Base-by-base conservation (phyloP, 2,113 vertebrate genomes). In the Balaenoptera acutorostrata region DNA sequence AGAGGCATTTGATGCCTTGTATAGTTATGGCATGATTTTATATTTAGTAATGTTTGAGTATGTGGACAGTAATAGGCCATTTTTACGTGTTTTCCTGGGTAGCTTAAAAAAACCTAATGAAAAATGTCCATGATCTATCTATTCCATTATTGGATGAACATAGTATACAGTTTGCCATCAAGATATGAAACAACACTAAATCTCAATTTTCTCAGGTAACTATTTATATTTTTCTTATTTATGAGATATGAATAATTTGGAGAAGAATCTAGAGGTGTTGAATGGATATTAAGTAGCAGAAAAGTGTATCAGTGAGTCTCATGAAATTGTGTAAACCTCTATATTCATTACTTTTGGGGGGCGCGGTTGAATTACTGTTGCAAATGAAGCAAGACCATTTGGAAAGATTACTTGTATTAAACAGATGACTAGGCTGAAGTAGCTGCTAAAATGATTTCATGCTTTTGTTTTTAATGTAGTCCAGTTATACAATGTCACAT, bases 391-490 rank as follows among this genome's bases (percentile, higher is more conserved):
- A 95, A 81, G 80, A 78, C 92, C 64, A 90, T 95, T 97, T 97
- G 88, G 74, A 96, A 96, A 97, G 96, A 92, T 92, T 88, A 82
- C 72, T 95, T 97, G 80, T 94, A 95, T 95, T 97, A 97, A 96
- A 96, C 69, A 96, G 84, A 97, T 97, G 97, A 97, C 84, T 96
- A 90, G 66, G 88, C 88, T 93, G 80, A 95, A 97, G 94, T 90
- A 90, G 55, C 93, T 94, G 80, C 90, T 97, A 85, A 93, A 96
- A 95, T 33, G 83, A 88, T 97, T 96, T 97, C 68, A 96, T 97
- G 94, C 74, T 96, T 97, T 97, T 97, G 92, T 98, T 96, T 96
- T 96, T 96, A 96, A 93, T 96, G 85, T 93, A 97, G 69, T 93
- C 39, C 82, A 96, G 86, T 96, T 98, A 96, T 96, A 93, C 96